A percentile compares a stretch with the other conserved stretches of the same genome.
phyloP scores from a whole-genome alignment of 2,797 vertebrate genomes.

The Enteromius unitaeniatus region DNA sequence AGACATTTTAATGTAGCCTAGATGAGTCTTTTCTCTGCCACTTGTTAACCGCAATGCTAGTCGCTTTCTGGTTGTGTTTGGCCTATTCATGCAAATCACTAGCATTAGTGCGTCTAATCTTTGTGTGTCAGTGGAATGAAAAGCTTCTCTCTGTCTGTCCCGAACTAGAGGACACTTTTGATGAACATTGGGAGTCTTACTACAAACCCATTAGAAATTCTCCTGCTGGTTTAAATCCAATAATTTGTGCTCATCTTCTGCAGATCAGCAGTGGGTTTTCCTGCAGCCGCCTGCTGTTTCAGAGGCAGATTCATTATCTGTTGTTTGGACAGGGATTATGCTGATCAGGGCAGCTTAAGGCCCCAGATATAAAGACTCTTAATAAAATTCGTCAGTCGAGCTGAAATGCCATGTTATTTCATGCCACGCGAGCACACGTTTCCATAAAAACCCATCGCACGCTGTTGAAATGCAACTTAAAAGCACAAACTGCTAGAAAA shows the following conservation, averaged over 20 bases:
- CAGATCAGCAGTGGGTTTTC: constrained; percentile 66
- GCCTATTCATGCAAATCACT: constrained; percentile 27
- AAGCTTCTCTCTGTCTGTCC: constrained; percentile 31
- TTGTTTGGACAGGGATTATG: constrained; percentile 83
- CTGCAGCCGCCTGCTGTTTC: constrained; percentile 62
- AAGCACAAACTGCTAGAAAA: constrained; percentile 12
- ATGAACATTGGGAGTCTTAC: constrained; percentile 72
- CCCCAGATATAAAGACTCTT: constrained; percentile 78
- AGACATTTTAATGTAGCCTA: not conserved
- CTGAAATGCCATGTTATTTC: constrained; percentile 73
- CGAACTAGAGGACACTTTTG: constrained; percentile 69
- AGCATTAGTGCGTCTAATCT: constrained; percentile 1
- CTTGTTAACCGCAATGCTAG: constrained; percentile 7
- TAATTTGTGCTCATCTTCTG: constrained; percentile 75
- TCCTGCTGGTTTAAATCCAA: constrained; percentile 81
- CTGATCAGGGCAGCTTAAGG: constrained; percentile 76
- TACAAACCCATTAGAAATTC: constrained; percentile 77
- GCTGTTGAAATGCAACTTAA: constrained; percentile 2
- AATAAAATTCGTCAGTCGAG: constrained; percentile 78
- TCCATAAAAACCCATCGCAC: not conserved
- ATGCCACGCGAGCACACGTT: constrained; percentile 52
- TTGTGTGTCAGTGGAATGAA: constrained; percentile 34
- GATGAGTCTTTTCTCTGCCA: not conserved
- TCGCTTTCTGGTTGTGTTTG: not conserved
- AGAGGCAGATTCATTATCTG: constrained; percentile 81